A percentile compares a stretch with the other conserved stretches of the same genome.
phyloP scores from a whole-genome alignment of 2,113 vertebrate genomes.

The Hiodon alosoides region DNA sequence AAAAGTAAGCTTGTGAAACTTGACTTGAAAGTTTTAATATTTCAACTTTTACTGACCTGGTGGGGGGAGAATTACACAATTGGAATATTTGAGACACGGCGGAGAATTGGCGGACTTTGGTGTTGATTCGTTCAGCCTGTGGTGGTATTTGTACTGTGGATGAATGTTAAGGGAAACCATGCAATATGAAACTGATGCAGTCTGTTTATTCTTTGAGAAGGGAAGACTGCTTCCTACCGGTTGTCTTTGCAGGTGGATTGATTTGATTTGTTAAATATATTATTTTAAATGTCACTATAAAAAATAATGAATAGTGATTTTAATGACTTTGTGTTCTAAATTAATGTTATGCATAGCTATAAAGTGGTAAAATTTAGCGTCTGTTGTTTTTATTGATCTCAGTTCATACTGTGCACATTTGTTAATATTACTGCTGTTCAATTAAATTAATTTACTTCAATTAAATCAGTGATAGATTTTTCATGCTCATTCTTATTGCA shows the following conservation, averaged over 20 bases:
- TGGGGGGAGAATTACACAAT: neutral
- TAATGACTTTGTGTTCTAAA: neutral
- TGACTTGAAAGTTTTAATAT: neutral
- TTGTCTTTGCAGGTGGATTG: neutral
- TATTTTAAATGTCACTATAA: neutral
- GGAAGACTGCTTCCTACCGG: neutral
- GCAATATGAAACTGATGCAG: neutral
- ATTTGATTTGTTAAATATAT: neutral
- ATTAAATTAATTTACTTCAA: too few species aligned
- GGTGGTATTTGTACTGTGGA: neutral
- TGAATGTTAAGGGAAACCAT: neutral
- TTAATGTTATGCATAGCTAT: neutral
- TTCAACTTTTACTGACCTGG: conserved; percentile 2
- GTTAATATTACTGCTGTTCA: neutral
- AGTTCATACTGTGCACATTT: too few species aligned
- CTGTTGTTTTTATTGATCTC: too few species aligned
- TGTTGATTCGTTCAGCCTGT: neutral
- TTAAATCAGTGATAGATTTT: too few species aligned
- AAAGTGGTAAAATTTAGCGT: too few species aligned
- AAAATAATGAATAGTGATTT: neutral
- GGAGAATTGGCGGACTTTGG: neutral
- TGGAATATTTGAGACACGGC: neutral
- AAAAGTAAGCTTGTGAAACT: too few species aligned
- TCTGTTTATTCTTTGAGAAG: neutral
- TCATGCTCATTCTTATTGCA: too few species aligned